Evolutionary conservation across 2,888 invertebrate genomes (phyloP).

Genomic region (Scrobipalpa costella): DNA sequence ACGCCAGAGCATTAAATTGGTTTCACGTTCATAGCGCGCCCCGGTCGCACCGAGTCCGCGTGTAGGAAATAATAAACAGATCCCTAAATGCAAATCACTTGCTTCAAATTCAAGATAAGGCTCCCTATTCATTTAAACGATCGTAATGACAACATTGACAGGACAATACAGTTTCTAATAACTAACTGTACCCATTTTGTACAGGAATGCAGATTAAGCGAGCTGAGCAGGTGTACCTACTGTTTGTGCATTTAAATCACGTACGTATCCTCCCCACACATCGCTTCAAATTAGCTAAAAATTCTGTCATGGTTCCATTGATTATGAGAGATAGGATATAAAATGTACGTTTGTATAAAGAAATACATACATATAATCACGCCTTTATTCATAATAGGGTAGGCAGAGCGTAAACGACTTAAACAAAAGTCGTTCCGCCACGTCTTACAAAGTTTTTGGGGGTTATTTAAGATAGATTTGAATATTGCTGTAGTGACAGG

Average conservation of each 20-base stretch:
- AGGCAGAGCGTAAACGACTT: no score
- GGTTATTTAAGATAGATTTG: no score
- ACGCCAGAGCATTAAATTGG: constrained; percentile 48
- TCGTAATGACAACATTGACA: constrained; percentile 23
- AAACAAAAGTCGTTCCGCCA: no score
- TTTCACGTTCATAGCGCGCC: constrained; percentile 46
- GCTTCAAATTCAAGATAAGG: constrained; percentile 21
- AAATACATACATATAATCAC: no score
- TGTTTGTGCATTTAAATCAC: constrained; percentile 26
- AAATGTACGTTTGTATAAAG: no score
- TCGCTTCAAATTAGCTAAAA: constrained; percentile 9
- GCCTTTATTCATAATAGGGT: no score
- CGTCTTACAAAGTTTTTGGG: no score
- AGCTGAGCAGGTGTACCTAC: not conserved
- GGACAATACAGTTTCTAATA: constrained; percentile 25
- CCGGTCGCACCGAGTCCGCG: constrained; percentile 38
- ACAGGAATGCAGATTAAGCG: constrained; percentile 16
- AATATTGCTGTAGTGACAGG: no score
- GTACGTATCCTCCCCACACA: constrained; percentile 14
- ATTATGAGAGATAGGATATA: no score
- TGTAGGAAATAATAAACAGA: constrained; percentile 60
- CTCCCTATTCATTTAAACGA: constrained; percentile 17
- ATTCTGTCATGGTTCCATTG: constrained; percentile 1
- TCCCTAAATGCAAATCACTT: constrained; percentile 30
- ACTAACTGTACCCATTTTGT: constrained; percentile 24